Evolutionary conservation across 2,888 invertebrate species (phyloP), one percentile per base, ranked within the genome.

Genomic region (Synergus itoensis): DNA sequence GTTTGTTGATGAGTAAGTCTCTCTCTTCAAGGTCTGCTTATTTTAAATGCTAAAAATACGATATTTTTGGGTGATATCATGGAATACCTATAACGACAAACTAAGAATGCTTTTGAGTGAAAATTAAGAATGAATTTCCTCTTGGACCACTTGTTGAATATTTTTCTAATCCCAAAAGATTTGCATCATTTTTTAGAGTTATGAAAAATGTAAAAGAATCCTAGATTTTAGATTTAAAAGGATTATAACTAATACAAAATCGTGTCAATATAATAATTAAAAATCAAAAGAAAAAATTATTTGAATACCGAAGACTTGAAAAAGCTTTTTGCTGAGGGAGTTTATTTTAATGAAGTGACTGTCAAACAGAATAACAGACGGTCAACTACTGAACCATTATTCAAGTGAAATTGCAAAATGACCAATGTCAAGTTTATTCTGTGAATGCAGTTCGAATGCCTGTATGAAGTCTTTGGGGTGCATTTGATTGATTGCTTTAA

Each of bases 1-100:
- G 73, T 73, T 73, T 73, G 73, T 73, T 73, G 73, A 73, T 73
- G 73, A 73, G 73, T 73, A 73, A 73, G 69, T 48, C 48, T 48
- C 73, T 73, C 53, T 73, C 53, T 73, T 57, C 53, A 73, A 73
- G 73, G 73, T 73, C 53, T 36, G 53, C 53, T 73, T 73, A 53
- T 36, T 73, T 73, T 73, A 53, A 73, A 73, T 53, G 53, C 73
- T 73, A 48, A 73, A 73, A 73, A 73, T 73, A 73, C 53, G 18
- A 21, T n/a, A n/a, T 73, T 73, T 73, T 73, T 7, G 53, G 36
- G 53, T 73, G 73, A 73, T 73, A 40, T 73, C 73, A 73, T 28
- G 53, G 5, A 28, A 21, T 36, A 36, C 36, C 36, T 36, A 36
- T 21, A 62, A 62, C 62, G 28, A 62, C 62, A 28, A 12, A 28